Conservation (phyloP, 2,888 invertebrate genomes). For the Taenaris catops region DNA sequence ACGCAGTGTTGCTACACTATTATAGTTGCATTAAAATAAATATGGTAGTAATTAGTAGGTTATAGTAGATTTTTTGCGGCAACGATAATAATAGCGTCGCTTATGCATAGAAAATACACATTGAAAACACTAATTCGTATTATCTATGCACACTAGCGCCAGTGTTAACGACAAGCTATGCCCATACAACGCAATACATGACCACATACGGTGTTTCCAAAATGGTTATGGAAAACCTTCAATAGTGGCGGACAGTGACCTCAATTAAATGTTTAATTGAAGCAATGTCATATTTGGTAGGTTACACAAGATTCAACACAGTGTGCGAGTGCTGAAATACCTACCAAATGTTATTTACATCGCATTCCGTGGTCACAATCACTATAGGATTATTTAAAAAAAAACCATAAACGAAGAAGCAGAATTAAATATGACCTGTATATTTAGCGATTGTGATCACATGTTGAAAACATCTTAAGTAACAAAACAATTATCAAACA, state of each 20-base stretch:
- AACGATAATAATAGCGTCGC: slow-evolving; percentile 21
- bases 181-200: slow-evolving; percentile 66
- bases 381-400: too few species aligned
- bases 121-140: slow-evolving; percentile 27
- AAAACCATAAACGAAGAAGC: too few species aligned
- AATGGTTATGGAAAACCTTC: slow-evolving; percentile 31
- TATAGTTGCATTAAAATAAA: slow-evolving; percentile 20
- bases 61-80: slow-evolving; percentile 3
- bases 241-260: slow-evolving; percentile 23
- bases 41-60: neutral
- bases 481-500: slow-evolving; percentile 71
- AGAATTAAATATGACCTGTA: too few species aligned
- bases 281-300: slow-evolving; percentile 47
- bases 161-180: slow-evolving; percentile 77
- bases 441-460: slow-evolving; percentile 21
- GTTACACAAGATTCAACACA: slow-evolving; percentile 52
- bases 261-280: slow-evolving; percentile 23
- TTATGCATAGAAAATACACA: slow-evolving; percentile 24
- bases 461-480: slow-evolving; percentile 35
- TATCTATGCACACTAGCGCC: slow-evolving; percentile 52
- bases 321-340: slow-evolving; percentile 50
- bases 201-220: slow-evolving; percentile 32
- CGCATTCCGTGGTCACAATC: slow-evolving; percentile 67
- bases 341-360: slow-evolving; percentile 76
- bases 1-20: slow-evolving; percentile 47